These are phyloP conservation scores for Notiomystis cincta DNA, from an alignment of 2,113 vertebrate genomes.

Conservation along the genomic window DNA sequence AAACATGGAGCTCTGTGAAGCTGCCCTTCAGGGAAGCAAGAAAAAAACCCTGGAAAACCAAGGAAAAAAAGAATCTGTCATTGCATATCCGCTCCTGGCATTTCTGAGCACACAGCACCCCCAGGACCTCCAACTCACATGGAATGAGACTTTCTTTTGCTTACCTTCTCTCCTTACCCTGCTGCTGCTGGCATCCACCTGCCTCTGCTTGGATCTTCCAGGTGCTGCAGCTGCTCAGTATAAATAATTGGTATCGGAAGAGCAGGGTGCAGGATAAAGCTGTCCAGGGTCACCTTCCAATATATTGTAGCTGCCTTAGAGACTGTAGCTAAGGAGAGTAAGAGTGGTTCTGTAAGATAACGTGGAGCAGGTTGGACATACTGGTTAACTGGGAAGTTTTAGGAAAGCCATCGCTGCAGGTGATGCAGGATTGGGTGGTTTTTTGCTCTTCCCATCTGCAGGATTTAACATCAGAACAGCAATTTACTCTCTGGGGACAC, in stretches of 20 bases:
- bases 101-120: neutral
- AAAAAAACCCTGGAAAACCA: neutral
- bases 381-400: neutral
- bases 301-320: neutral
- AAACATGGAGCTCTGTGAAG: rapidly evolving
- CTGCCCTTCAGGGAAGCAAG: neutral
- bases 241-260: neutral
- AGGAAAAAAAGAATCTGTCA: neutral
- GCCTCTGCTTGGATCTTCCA: neutral
- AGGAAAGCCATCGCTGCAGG: neutral
- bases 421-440: neutral
- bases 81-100: neutral
- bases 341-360: neutral
- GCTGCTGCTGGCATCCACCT: neutral
- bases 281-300: neutral
- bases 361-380: neutral
- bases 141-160: neutral
- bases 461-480: neutral
- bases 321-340: neutral
- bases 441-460: neutral
- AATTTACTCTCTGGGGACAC: neutral
- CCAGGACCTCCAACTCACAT: rapidly evolving
- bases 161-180: neutral
- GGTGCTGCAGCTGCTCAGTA: neutral
- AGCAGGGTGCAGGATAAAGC: neutral